These are phyloP conservation scores for Ectemnius continuus DNA, from an alignment of 2,888 invertebrate genomes.

Conservation along the genomic window DNA sequence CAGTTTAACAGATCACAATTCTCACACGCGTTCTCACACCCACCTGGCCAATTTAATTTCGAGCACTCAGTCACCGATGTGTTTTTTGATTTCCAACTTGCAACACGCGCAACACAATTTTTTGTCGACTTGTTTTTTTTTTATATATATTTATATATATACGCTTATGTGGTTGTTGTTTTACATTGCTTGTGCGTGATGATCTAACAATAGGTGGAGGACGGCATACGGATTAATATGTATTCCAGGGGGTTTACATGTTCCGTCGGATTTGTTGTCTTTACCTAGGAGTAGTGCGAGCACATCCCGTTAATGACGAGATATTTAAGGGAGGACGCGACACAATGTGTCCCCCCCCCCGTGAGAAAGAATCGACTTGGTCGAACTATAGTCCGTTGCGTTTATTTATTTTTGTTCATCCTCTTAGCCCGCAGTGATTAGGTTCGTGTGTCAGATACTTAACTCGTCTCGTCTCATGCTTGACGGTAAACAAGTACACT, in stretches of 20 bases:
- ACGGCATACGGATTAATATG: slow-evolving; percentile 53
- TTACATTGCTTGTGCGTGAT: slow-evolving; percentile 68
- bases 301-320: too few relatives aligned
- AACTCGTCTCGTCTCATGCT: too few relatives aligned
- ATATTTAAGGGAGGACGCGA: too few relatives aligned
- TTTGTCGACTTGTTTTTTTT: slow-evolving; percentile 42
- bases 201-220: slow-evolving; percentile 71
- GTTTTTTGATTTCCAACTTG: slow-evolving; percentile 9
- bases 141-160: too few relatives aligned
- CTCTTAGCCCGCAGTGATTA: too few relatives aligned
- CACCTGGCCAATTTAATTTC: slow-evolving; percentile 49
- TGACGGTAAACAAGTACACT: too few relatives aligned
- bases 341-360: too few relatives aligned
- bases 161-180: slow-evolving; percentile 67
- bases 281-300: too few relatives aligned
- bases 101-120: slow-evolving; percentile 49
- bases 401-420: too few relatives aligned
- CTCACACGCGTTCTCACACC: slow-evolving; percentile 40
- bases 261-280: background rate
- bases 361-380: too few relatives aligned
- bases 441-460: too few relatives aligned
- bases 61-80: slow-evolving; percentile 47
- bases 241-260: slow-evolving; percentile 49
- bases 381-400: too few relatives aligned
- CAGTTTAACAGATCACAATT: slow-evolving; percentile 38